Evolutionary conservation across 2,113 vertebrate species (phyloP).

Genomic region (Ceuthmochares aereus): DNA sequence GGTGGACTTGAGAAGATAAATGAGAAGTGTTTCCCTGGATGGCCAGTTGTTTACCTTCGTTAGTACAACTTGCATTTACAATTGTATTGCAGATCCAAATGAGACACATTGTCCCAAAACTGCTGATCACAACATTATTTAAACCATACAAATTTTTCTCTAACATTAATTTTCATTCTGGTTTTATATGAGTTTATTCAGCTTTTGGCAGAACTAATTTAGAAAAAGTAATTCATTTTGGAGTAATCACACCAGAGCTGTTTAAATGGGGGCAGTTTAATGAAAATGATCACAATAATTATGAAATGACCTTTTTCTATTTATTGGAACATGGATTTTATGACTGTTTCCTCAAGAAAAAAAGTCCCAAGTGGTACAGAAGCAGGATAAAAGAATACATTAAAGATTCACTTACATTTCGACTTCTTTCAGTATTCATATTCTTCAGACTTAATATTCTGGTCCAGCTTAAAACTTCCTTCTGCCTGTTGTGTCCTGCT

Average conservation of each 20-base stretch:
- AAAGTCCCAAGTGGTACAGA: neutral
- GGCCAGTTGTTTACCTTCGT: neutral
- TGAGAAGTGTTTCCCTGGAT: neutral
- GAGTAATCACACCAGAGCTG: neutral
- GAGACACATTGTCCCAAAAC: neutral
- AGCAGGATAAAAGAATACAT: neutral
- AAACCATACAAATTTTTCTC: neutral
- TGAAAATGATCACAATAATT: neutral
- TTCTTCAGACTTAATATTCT: neutral
- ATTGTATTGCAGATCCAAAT: neutral
- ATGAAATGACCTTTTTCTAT: conserved; percentile 14
- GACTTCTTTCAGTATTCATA: neutral
- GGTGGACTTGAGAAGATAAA: neutral
- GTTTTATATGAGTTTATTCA: neutral
- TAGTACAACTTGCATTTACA: neutral
- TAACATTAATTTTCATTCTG: neutral
- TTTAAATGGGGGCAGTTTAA: conserved; percentile 2
- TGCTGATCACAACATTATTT: neutral
- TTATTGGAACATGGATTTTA: conserved; percentile 17
- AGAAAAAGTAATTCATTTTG: neutral
- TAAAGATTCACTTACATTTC: neutral
- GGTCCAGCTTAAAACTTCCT: neutral
- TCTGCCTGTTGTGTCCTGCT: neutral
- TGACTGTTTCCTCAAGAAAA: neutral
- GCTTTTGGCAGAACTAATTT: conserved; percentile 55